Evolutionary conservation across 2,113 vertebrate species (phyloP).

Genomic region (Oophaga pumilio): DNA sequence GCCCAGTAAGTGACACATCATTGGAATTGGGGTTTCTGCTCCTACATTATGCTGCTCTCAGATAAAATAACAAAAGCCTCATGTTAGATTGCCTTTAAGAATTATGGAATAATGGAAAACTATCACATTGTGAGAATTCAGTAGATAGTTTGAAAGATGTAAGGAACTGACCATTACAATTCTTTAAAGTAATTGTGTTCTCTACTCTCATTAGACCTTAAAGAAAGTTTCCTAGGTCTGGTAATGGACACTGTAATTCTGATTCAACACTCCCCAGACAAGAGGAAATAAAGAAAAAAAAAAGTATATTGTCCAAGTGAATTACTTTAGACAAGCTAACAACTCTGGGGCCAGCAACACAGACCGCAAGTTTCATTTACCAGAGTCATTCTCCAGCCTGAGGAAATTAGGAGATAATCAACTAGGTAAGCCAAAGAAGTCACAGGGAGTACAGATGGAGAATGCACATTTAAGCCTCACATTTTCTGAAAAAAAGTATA

Average conservation of each 20-base stretch:
- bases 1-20: too few relatives aligned
- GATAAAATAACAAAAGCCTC: too few relatives aligned
- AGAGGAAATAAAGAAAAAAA: background rate
- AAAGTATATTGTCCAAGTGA: slow-evolving; percentile 16
- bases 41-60: too few relatives aligned
- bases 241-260: slow-evolving; percentile 29
- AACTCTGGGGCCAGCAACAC: background rate
- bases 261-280: background rate
- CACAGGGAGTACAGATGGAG: background rate
- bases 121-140: background rate
- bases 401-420: slow-evolving; percentile 3
- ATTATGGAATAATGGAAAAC: slow-evolving; percentile 1
- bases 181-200: background rate
- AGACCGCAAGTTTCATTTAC: slow-evolving; percentile 14
- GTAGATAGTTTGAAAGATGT: background rate
- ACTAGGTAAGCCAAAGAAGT: background rate
- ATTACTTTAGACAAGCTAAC: slow-evolving; percentile 22
- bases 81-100: background rate
- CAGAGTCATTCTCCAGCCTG: slow-evolving; percentile 10
- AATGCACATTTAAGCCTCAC: background rate
- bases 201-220: slow-evolving; percentile 18
- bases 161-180: background rate
- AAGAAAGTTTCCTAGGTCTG: slow-evolving; percentile 11
- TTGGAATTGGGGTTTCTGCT: too few relatives aligned
- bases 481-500: background rate